These are phyloP conservation scores for Eupithecia subfuscata DNA, from an alignment of 2,888 invertebrate genomes.

Conservation along the genomic window DNA sequence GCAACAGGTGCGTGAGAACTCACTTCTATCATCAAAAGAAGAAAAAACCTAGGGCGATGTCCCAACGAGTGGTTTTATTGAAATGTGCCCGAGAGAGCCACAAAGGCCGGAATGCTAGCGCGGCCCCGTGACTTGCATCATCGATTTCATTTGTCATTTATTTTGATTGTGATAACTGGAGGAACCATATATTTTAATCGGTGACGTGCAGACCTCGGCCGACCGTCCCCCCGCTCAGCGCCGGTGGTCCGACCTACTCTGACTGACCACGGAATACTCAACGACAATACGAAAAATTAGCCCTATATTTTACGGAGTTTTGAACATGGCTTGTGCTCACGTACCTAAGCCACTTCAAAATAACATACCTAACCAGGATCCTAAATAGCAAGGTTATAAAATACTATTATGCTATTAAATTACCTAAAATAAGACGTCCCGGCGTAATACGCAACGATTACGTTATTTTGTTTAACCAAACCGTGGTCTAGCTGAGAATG, in stretches of 20 bases:
- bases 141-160: constrained; percentile 84
- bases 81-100: constrained; percentile 69
- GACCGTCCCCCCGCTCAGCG: background rate
- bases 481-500: too few species aligned
- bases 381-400: background rate
- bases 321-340: background rate
- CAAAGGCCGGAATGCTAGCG: constrained; percentile 67
- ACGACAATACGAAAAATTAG: background rate
- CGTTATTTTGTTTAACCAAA: too few species aligned
- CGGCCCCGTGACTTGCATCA: constrained; percentile 76
- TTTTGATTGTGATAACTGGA: constrained; percentile 83
- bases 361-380: background rate
- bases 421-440: too few species aligned
- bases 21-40: constrained; percentile 51
- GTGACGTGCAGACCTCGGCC: constrained; percentile 39
- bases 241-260: background rate
- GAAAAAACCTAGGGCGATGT: constrained; percentile 67
- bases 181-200: constrained; percentile 59
- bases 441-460: too few species aligned
- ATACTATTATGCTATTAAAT: background rate
- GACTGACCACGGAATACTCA: background rate
- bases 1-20: constrained; percentile 80
- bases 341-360: background rate
- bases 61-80: constrained; percentile 76
- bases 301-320: background rate